Evolutionary conservation across 1,140 invertebrate genomes (phyloP), one percentile per base, ranked within the genome.

Genomic region (Monomorium pharaonis): DNA sequence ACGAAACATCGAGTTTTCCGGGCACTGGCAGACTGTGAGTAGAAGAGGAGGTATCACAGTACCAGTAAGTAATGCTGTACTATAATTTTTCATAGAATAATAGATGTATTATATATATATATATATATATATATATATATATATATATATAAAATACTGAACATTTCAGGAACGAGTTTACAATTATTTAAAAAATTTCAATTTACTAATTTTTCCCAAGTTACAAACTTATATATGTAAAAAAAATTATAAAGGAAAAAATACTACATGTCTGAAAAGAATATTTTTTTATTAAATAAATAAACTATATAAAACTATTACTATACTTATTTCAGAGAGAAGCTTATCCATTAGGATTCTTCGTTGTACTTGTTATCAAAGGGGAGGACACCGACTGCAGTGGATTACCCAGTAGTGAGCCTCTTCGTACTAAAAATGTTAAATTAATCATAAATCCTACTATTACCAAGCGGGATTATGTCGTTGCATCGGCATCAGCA

Each of bases 351-450:
- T 87, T 95, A 63, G 97, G 97, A 12, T 97, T 98, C 93, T 98
- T 97, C 94, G 96, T 98, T 58, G 97, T 98, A 1, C 96, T 98
- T 88, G 97, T 98, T 21, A 96, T 98, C 74, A 97, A 98, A 94
- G 96, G 96, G 0, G 97, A 97, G 70, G 97, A 98, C 89, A 96
- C 94, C 1, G 96, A 97, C 80, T 98, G 98, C 91, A 95, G 95
- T 58, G 96, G 95, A 24, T 86, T 91, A 12, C 89, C 91, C 14
- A 89, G 69, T 85, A 92, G 85, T 37, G 88, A 54, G 14, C 89
- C 69, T 10, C 85, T 89, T 58, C 94, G 96, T 2, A 93, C 92
- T 10, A 97, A 98, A 93, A 94, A 89, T 47, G 90, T 97, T 27
- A 94, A 91, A 12, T 93, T 97, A 84, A 91, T 86, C 5, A 94